Percentiles rank a stretch among this genome's conserved stretches.
These are phyloP conservation scores for Arge pagana DNA, from an alignment of 2,888 invertebrate genomes.

Conservation along the genomic window DNA sequence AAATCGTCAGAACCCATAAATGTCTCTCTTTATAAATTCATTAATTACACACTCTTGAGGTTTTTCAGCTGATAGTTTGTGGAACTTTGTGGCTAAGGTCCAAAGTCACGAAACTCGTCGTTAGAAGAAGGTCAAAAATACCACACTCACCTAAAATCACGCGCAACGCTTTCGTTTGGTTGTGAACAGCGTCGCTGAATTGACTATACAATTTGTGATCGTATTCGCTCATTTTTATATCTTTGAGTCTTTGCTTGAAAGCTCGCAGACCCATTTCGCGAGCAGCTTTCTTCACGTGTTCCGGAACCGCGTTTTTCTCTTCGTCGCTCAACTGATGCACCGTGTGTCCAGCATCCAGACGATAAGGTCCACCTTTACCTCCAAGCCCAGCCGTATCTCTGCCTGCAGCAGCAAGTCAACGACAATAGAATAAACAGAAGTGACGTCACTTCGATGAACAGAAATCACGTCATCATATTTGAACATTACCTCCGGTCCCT, in stretches of 20 bases:
- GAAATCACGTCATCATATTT: neutral
- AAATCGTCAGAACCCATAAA: slow-evolving; percentile 14
- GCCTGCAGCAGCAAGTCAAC: too few relatives aligned
- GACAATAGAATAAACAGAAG: too few relatives aligned
- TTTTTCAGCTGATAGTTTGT: too few relatives aligned
- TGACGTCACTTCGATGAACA: too few relatives aligned
- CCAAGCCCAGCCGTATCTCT: slow-evolving; percentile 94
- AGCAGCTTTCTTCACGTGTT: slow-evolving; percentile 85
- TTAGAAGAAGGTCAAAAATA: too few relatives aligned
- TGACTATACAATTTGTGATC: slow-evolving; percentile 87
- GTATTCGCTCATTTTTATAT: slow-evolving; percentile 94
- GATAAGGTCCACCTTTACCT: slow-evolving; percentile 94
- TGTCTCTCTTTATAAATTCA: neutral
- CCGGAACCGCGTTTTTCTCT: slow-evolving; percentile 89
- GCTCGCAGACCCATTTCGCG: slow-evolving; percentile 91
- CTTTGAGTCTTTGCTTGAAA: slow-evolving; percentile 82
- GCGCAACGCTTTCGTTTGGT: slow-evolving; percentile 83
- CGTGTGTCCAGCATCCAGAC: slow-evolving; percentile 90
- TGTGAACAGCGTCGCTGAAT: slow-evolving; percentile 76
- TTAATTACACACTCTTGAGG: neutral
- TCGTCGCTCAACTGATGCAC: slow-evolving; percentile 90
- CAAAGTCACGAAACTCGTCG: too few relatives aligned
- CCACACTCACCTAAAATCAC: slow-evolving; percentile 72
- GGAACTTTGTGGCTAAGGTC: too few relatives aligned
- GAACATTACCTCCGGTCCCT: slow-evolving; percentile 76